A percentile compares a stretch with the other conserved stretches of the same genome.
Conservation (phyloP, 1,140 invertebrate genomes). For the Aleiodes sp. region DNA sequence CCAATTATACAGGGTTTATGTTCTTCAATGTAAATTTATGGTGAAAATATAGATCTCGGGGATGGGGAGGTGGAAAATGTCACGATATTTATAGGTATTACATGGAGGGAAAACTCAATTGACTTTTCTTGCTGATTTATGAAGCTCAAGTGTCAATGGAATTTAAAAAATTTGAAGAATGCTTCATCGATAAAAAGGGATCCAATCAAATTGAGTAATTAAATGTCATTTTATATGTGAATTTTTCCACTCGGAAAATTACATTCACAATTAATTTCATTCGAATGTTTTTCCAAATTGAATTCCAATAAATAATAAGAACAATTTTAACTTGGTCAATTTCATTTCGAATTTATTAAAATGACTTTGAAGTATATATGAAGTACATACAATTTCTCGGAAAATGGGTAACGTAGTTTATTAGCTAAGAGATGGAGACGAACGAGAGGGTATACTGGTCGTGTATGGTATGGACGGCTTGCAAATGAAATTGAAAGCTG, state of each 20-base stretch:
- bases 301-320: too few species aligned
- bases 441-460: not conserved
- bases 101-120: not conserved
- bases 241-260: too few species aligned
- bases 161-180: too few species aligned
- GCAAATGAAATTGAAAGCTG: constrained; percentile 35
- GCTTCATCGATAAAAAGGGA: too few species aligned
- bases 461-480: not conserved
- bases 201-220: too few species aligned
- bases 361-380: too few species aligned
- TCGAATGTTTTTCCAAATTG: too few species aligned
- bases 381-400: not conserved
- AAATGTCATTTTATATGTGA: too few species aligned
- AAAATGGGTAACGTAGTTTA: not conserved
- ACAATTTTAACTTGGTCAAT: not conserved
- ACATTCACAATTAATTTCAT: too few species aligned
- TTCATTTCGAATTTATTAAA: not conserved
- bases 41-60: not conserved
- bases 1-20: not conserved
- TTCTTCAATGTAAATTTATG: not conserved
- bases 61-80: too few species aligned
- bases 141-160: too few species aligned
- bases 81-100: not conserved
- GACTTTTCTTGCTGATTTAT: not conserved
- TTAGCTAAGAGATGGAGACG: not conserved